These are phyloP conservation scores for Balaenoptera acutorostrata DNA, from an alignment of 2,113 vertebrate species.

Conservation along the genomic window DNA sequence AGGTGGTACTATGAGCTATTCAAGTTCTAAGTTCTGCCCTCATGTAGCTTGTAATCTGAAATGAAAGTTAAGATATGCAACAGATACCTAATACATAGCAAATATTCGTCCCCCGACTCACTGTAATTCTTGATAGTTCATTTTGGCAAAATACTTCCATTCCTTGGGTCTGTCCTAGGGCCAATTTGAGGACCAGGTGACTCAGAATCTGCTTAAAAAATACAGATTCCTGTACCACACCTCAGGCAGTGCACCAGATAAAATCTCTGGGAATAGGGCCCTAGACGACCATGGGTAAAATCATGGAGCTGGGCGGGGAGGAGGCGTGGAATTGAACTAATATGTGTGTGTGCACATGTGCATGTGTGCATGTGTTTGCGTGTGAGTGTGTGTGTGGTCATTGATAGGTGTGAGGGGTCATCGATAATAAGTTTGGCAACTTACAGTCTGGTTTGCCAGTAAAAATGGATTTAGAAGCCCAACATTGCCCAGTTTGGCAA, in stretches of 20 bases:
- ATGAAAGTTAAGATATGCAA: neutral
- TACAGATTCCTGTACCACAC: neutral
- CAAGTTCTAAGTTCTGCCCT: neutral
- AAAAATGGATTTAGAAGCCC: neutral
- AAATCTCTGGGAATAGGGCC: neutral
- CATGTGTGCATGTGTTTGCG: fast-evolving
- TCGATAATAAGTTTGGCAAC: neutral
- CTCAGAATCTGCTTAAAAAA: neutral
- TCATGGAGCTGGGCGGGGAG: neutral
- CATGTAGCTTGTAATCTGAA: neutral
- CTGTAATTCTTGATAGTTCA: neutral
- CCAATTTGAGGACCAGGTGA: neutral
- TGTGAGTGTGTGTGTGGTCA: neutral
- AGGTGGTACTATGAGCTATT: neutral
- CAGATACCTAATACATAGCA: fast-evolving
- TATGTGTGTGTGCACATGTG: neutral
- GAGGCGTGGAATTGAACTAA: neutral
- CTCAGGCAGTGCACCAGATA: neutral
- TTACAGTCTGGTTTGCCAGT: neutral
- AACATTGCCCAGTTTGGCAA: neutral
- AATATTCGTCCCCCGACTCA: neutral
- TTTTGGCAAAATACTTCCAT: neutral
- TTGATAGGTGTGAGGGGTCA: fast-evolving
- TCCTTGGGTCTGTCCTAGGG: neutral
- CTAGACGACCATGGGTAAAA: neutral